phyloP scores from a whole-genome alignment of 2,113 vertebrate genomes.

The Ageneiosus marmoratus region DNA sequence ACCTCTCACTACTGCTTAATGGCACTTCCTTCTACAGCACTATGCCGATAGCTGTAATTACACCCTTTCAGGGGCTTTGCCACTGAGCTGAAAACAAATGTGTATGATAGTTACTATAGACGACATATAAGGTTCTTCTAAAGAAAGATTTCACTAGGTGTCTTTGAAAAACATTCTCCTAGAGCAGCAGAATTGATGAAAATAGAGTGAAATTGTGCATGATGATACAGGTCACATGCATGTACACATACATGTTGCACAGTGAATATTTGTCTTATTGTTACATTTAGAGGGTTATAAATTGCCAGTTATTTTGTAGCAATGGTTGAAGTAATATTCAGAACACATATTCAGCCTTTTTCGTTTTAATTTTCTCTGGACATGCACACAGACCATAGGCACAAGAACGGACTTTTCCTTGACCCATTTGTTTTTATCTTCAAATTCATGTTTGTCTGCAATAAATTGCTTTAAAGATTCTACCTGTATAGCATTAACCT shows the following conservation, averaged over 20 bases:
- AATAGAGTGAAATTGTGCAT: not conserved
- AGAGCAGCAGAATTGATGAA: not conserved
- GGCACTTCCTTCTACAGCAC: constrained; percentile 52
- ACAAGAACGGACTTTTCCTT: not conserved
- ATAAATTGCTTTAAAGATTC: not conserved
- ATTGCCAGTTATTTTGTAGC: not conserved
- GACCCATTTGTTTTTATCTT: too few species aligned
- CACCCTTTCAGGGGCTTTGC: constrained; percentile 56
- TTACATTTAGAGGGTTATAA: not conserved
- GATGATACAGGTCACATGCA: not conserved
- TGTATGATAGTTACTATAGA: constrained; percentile 21
- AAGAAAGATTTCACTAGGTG: not conserved
- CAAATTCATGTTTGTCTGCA: not conserved
- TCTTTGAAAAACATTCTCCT: constrained; percentile 22
- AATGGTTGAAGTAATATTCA: not conserved
- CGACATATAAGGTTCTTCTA: not conserved
- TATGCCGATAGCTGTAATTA: constrained; percentile 58
- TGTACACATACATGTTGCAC: not conserved
- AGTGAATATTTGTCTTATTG: not conserved
- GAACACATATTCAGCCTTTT: not conserved
- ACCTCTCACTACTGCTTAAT: constrained; percentile 32
- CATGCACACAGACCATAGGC: not conserved
- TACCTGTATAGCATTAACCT: not conserved
- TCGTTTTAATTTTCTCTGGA: not conserved
- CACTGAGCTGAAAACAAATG: constrained; percentile 54